Conservation (phyloP, 2,797 vertebrate species). For the Cirrhinus molitorella region DNA sequence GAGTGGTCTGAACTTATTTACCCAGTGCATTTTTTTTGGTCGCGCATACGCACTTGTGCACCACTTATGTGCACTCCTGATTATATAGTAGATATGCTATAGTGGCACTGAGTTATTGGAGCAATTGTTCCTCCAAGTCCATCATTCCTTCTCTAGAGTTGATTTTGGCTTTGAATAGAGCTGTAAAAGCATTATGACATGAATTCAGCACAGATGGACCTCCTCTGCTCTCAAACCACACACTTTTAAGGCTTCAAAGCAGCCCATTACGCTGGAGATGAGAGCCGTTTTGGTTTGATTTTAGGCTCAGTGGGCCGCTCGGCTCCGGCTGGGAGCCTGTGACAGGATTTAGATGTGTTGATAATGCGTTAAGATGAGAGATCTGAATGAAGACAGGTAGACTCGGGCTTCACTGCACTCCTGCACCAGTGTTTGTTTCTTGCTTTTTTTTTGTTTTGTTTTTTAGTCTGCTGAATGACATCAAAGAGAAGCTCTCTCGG, state of each 20-base stretch:
- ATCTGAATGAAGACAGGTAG: slow-evolving; percentile 48
- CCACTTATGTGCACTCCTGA: not conserved
- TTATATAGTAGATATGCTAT: not conserved
- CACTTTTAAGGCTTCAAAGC: slow-evolving; percentile 30
- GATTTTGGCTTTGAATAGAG: slow-evolving; percentile 6
- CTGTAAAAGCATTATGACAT: not conserved
- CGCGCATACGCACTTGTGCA: no score
- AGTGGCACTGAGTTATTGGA: not conserved
- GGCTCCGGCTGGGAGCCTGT: slow-evolving; percentile 21
- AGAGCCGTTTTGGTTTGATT: slow-evolving; percentile 35
- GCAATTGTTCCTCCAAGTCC: not conserved
- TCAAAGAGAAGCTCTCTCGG: slow-evolving; percentile 76
- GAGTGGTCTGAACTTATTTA: no score
- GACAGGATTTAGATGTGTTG: slow-evolving; percentile 50
- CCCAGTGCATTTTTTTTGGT: no score
- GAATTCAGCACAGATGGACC: slow-evolving; percentile 6
- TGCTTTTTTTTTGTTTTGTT: slow-evolving; percentile 58
- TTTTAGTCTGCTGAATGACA: slow-evolving; percentile 79
- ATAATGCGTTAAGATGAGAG: slow-evolving; percentile 40
- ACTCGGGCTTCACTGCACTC: slow-evolving; percentile 33
- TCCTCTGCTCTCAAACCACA: slow-evolving; percentile 16
- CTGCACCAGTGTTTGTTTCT: slow-evolving; percentile 49
- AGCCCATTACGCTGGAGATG: slow-evolving; percentile 26
- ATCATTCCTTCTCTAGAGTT: not conserved
- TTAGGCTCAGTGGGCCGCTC: slow-evolving; percentile 25